Evolutionary conservation across 2,888 invertebrate genomes (phyloP).

Genomic region (Gymnosoma rotundatum): DNA sequence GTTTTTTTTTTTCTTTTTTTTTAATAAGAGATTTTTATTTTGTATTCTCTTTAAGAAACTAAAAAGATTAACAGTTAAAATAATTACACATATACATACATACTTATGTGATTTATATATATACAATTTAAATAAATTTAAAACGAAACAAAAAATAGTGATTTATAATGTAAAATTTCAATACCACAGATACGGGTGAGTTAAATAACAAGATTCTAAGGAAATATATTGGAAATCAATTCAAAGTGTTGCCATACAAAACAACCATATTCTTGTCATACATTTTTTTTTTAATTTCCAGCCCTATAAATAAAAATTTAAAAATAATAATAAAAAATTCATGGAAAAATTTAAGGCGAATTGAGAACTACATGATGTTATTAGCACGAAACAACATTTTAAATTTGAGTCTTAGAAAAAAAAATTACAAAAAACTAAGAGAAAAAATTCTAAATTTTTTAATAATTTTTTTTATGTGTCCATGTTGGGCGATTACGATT

Average conservation of each 20-base stretch:
- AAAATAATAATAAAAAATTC: too few species aligned
- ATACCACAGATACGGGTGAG: constrained; percentile 52
- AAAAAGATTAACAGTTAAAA: constrained; percentile 38
- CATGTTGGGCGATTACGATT: too few species aligned
- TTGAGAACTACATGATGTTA: too few species aligned
- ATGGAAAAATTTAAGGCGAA: too few species aligned
- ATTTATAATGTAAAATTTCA: constrained; percentile 34
- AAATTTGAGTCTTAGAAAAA: too few species aligned
- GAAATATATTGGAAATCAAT: constrained; percentile 19
- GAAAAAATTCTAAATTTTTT: too few species aligned
- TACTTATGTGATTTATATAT: constrained; percentile 40
- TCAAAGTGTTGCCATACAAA: background rate
- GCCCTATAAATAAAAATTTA: too few species aligned
- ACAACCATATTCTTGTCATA: background rate
- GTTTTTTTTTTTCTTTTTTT: background rate
- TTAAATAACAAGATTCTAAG: constrained; percentile 34
- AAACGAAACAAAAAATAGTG: background rate
- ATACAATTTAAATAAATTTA: constrained; percentile 31
- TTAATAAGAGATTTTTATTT: constrained; percentile 37
- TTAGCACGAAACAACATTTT: too few species aligned
- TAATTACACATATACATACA: constrained; percentile 17
- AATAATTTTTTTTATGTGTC: too few species aligned
- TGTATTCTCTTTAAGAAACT: constrained; percentile 20
- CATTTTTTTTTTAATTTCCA: background rate
- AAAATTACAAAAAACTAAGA: too few species aligned